Conservation (phyloP, 2,113 vertebrate genomes). For the Megaceryle maxima region DNA sequence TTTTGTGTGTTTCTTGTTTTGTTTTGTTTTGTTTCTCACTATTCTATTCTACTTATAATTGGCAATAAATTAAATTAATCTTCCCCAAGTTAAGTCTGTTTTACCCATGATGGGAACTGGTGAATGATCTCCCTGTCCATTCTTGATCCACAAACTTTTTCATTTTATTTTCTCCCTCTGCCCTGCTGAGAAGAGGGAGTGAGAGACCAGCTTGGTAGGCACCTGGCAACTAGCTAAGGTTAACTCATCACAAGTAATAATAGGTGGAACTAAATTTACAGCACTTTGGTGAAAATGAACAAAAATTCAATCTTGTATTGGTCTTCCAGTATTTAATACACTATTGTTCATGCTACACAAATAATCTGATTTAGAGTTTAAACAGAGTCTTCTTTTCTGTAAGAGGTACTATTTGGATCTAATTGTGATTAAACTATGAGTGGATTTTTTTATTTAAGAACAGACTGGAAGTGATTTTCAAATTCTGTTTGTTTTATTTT, state of each 20-base stretch:
- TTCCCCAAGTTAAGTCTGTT: not conserved
- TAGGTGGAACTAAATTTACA: not conserved
- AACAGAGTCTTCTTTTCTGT: not conserved
- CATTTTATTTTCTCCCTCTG: not conserved
- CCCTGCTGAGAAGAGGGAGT: not conserved
- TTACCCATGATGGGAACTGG: not conserved
- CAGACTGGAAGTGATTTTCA: not conserved
- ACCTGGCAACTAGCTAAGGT: not conserved
- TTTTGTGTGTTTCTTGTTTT: too few relatives aligned
- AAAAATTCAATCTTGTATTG: not conserved
- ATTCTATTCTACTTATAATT: not conserved
- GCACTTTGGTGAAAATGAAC: not conserved
- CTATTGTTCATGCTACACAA: too few relatives aligned
- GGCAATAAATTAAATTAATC: not conserved
- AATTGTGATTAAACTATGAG: not conserved
- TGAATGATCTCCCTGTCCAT: not conserved
- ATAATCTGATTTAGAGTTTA: not conserved
- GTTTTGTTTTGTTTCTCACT: not conserved
- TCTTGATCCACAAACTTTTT: not conserved
- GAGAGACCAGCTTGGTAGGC: not conserved
- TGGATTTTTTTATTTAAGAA: not conserved
- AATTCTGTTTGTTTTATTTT: not conserved
- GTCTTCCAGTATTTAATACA: not conserved
- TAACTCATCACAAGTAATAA: not conserved
- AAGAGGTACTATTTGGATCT: not conserved